Evolutionary conservation across 2,797 vertebrate species (phyloP), one percentile per base, ranked within the genome.

Genomic region (Acanthiza pusilla): DNA sequence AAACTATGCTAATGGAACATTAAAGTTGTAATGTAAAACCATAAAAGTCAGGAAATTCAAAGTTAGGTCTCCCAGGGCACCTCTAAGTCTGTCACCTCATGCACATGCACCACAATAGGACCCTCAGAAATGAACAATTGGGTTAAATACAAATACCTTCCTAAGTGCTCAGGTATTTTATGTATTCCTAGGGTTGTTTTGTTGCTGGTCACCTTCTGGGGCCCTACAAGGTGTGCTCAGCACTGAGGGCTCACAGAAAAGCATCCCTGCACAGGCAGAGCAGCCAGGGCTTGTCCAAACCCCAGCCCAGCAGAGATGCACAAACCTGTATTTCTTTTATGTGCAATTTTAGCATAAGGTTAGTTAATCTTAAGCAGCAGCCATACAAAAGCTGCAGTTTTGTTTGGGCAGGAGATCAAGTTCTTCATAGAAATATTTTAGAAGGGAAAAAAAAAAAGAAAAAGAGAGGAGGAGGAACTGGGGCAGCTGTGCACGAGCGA

Each of bases 11-110:
- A 96, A 97, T 96, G 91, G 94, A 93, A 94, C 94, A 93, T 95
- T 95, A 88, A 89, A 87, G 82, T 91, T 88, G 85, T 92, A 96
- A 97, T 84, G 81, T 84, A 89, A 93, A 96, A 91, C 87, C 93
- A 62, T 97, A 94, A 94, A 96, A 96, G 93, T 94, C 95, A 95
- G 91, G 93, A 95, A 96, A 96, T 94, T 94, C 89, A 82, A 93
- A 95, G 86, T 91, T 96, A 97, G 74, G 76, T 62, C 36, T 97
- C 94, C 96, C 93, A 7, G 19, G 90, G 82, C 89, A 94, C 75
- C 91, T 88, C 42, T 97, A 94, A 94, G 76, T 80, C 91, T 96
- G 86, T 92, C 92, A 88, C 91, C 85, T 94, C 75, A 16, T 1
- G 55, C 85, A 65, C 84, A 87, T 13, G 83, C 47, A 43, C 61